Conservation (phyloP, 2,888 invertebrate genomes). For the Cryptus viduatorius region DNA sequence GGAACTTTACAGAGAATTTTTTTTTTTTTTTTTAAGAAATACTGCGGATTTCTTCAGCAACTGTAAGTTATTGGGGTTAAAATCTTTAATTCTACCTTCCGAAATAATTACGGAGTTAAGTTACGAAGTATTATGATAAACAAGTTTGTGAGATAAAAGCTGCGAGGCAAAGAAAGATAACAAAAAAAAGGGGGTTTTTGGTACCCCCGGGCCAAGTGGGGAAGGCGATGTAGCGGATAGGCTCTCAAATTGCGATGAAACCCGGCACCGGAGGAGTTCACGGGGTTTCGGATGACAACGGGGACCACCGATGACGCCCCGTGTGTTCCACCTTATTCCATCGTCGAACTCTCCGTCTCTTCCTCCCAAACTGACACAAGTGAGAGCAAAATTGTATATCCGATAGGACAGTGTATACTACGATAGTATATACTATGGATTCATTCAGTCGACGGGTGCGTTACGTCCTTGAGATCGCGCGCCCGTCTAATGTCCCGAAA, state of each 20-base stretch:
- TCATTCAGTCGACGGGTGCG: conserved; percentile 17
- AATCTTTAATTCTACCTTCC: neutral
- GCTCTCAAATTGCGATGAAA: conserved; percentile 84
- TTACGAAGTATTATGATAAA: conserved; percentile 18
- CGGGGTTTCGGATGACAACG: conserved; percentile 83
- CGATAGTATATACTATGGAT: conserved; percentile 19
- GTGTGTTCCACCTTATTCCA: conserved; percentile 57
- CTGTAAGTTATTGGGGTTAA: neutral
- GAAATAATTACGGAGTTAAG: neutral
- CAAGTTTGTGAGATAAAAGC: conserved; percentile 5
- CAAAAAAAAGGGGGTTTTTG: conserved; percentile 40
- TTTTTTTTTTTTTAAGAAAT: no score
- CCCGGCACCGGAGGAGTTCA: conserved; percentile 80
- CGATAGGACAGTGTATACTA: conserved; percentile 16
- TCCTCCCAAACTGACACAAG: conserved; percentile 37
- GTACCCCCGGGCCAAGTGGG: conserved; percentile 45
- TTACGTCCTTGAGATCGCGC: conserved; percentile 1
- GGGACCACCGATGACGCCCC: conserved; percentile 83
- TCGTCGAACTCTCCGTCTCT: conserved; percentile 39
- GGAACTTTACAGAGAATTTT: no score
- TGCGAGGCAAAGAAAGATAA: conserved; percentile 4
- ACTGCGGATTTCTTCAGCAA: neutral
- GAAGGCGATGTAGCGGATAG: conserved; percentile 68
- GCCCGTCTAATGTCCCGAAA: neutral
- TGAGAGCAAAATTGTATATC: conserved; percentile 29